Evolutionary conservation across 2,113 vertebrate species (phyloP).

Genomic region (Psittacus erithacus): DNA sequence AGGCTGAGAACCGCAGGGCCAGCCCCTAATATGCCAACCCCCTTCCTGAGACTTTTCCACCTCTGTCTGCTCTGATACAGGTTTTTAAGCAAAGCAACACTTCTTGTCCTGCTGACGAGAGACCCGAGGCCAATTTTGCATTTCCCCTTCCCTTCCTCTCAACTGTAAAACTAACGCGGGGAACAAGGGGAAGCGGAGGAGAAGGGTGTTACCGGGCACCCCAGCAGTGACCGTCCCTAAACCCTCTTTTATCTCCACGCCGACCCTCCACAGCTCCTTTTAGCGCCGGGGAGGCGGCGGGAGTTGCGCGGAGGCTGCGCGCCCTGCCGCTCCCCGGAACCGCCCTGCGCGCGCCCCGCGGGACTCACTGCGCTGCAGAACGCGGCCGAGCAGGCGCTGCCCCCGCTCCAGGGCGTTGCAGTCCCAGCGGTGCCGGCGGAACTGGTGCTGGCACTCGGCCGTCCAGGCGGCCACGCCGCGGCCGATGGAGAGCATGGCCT

Average conservation of each 20-base stretch:
- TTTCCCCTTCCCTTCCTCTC: neutral
- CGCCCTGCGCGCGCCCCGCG: neutral
- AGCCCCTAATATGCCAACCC: accelerated
- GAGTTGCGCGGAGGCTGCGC: neutral
- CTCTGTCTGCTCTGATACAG: too few relatives aligned
- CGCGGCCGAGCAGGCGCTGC: conserved; percentile 88
- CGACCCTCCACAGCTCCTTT: accelerated
- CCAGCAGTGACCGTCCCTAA: neutral
- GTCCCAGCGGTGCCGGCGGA: conserved; percentile 94
- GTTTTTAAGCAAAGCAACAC: neutral
- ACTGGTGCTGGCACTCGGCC: conserved; percentile 93
- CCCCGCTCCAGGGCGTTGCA: conserved; percentile 88
- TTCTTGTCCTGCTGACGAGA: neutral
- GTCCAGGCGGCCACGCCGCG: conserved; percentile 90
- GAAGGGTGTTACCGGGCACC: neutral
- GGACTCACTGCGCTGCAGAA: conserved; percentile 88
- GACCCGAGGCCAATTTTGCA: neutral
- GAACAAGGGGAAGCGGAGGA: accelerated
- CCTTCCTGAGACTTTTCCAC: accelerated
- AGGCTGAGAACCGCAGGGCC: neutral
- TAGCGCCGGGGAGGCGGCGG: neutral
- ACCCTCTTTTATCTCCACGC: accelerated
- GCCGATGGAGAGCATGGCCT: conserved; percentile 89
- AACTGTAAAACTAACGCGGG: accelerated
- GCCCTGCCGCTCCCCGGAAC: neutral